A percentile compares a stretch with the other conserved stretches of the same genome.
These are phyloP conservation scores for Eptatretus atami DNA, from an alignment of 2,797 vertebrate genomes.

Conservation along the genomic window DNA sequence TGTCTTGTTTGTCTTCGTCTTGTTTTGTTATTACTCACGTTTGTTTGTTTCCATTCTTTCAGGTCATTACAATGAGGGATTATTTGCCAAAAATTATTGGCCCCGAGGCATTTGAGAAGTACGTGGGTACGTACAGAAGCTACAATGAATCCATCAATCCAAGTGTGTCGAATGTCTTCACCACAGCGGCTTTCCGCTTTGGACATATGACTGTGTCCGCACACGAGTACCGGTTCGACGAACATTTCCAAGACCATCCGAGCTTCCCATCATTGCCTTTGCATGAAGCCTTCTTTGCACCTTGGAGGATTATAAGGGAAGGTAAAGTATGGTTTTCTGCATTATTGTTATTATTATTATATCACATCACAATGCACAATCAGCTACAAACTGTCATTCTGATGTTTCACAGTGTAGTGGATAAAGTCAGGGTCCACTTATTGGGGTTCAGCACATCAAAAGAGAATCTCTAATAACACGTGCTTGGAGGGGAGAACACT, in stretches of 20 bases:
- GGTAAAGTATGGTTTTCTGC: constrained; percentile 17
- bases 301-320: constrained; percentile 59
- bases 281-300: constrained; percentile 42
- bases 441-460: no score
- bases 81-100: constrained; percentile 67
- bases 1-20: neutral
- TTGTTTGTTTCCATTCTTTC: constrained; percentile 4
- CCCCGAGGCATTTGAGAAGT: constrained; percentile 19
- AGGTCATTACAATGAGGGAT: constrained; percentile 68
- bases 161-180: constrained; percentile 47
- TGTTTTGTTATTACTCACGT: constrained; percentile 1
- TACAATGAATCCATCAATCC: constrained; percentile 33
- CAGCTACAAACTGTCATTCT: no score
- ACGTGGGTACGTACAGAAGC: constrained; percentile 33
- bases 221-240: constrained; percentile 23
- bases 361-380: no score
- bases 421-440: no score
- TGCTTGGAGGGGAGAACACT: no score
- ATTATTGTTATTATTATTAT: no score
- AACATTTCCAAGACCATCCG: constrained; percentile 28
- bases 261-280: constrained; percentile 24
- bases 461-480: no score
- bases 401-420: no score
- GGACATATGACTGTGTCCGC: constrained; percentile 44
- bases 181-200: constrained; percentile 77